These are phyloP conservation scores for Phyllotreta striolata DNA, from an alignment of 2,888 invertebrate genomes.

Conservation along the genomic window DNA sequence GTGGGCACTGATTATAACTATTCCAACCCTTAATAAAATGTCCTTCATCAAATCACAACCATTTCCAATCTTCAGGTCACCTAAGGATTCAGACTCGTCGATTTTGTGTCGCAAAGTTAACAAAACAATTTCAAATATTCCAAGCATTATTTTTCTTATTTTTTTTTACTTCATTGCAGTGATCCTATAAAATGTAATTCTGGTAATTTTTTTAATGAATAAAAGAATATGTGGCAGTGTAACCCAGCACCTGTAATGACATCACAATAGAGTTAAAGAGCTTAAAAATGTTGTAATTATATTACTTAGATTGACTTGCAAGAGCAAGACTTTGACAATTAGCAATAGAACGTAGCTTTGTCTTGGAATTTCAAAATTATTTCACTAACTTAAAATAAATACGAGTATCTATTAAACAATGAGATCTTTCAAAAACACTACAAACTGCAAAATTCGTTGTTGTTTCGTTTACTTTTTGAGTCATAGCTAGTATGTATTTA, in stretches of 20 bases:
- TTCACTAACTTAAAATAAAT: not conserved
- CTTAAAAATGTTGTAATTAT: too few species aligned
- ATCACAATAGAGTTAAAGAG: too few species aligned
- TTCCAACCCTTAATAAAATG: conserved; percentile 48
- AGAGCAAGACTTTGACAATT: not conserved
- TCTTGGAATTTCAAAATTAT: conserved; percentile 18
- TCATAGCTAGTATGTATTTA: conserved; percentile 36
- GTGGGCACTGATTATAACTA: conserved; percentile 37
- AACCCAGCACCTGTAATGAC: too few species aligned
- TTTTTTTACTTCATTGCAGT: conserved; percentile 2
- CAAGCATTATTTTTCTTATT: not conserved
- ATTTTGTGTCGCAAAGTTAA: conserved; percentile 20
- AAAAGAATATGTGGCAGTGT: too few species aligned
- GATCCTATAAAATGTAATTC: not conserved
- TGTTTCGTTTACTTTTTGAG: conserved; percentile 34
- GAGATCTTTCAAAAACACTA: conserved; percentile 36
- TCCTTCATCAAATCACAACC: conserved; percentile 49
- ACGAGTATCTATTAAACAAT: conserved; percentile 22
- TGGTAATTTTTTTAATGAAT: not conserved
- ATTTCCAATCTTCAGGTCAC: conserved; percentile 36
- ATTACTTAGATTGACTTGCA: too few species aligned
- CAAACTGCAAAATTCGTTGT: conserved; percentile 39
- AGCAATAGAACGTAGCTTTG: not conserved
- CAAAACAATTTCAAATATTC: conserved; percentile 22
- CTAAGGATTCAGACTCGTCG: conserved; percentile 33